Conservation (phyloP, 2,113 vertebrate species). For the Dendropsophus ebraccatus region DNA sequence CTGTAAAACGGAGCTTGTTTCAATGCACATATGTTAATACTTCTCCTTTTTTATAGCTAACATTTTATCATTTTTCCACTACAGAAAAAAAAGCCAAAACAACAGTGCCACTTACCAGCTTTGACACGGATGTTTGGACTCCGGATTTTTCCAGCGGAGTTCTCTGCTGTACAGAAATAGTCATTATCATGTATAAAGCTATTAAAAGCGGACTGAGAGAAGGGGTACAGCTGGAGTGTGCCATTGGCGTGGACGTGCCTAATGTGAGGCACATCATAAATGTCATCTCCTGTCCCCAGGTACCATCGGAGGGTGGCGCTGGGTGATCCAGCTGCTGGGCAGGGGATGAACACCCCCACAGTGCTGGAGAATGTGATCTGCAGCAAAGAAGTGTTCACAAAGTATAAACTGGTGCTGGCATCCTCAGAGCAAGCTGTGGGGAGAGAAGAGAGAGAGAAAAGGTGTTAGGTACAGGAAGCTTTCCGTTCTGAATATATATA, state of each 20-base stretch:
- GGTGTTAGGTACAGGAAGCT: rapidly evolving
- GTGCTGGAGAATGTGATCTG: constrained; percentile 93
- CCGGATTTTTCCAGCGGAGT: constrained; percentile 95
- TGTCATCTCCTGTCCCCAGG: constrained; percentile 97
- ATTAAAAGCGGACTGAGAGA: constrained; percentile 98
- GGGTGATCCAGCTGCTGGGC: constrained; percentile 95
- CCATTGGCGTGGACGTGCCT: constrained; percentile 97
- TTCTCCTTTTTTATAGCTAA: too few relatives aligned
- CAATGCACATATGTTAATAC: too few relatives aligned
- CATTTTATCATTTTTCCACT: not conserved
- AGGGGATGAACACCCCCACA: constrained; percentile 92
- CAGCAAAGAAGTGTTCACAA: constrained; percentile 98
- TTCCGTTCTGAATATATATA: constrained; percentile 54
- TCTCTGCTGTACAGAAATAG: constrained; percentile 99
- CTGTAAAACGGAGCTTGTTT: too few relatives aligned
- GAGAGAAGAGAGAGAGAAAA: constrained; percentile 62
- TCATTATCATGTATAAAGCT: constrained; percentile 99
- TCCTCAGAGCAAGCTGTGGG: constrained; percentile 85
- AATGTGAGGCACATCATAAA: constrained; percentile 99
- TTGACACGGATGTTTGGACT: constrained; percentile 97
- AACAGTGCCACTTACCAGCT: constrained; percentile 81
- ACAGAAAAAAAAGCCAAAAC: too few relatives aligned
- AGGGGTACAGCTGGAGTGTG: constrained; percentile 96
- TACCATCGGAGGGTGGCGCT: constrained; percentile 97
- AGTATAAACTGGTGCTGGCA: constrained; percentile 94